Evolutionary conservation across 1,140 invertebrate species (phyloP), one percentile per base, ranked within the genome.

Genomic region (Zaprionus vittiger): DNA sequence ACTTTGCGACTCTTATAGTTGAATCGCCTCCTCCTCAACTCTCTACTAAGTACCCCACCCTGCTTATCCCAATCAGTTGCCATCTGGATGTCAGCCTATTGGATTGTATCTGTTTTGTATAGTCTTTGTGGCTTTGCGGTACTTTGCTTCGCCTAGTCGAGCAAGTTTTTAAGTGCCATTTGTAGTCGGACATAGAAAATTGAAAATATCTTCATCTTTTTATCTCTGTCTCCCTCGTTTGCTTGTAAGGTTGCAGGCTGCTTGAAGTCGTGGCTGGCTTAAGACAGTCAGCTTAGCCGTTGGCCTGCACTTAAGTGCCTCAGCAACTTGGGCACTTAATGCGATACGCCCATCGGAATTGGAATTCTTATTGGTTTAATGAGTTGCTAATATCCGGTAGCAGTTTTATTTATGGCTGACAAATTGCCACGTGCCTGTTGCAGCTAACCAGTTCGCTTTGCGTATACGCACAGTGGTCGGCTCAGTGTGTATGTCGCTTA

Each of bases 391-490:
- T 64, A 17, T n/a, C 17, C 26, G 31, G 14, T 59, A 20, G 37
- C 6, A 38, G 20, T 24, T 65, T 38, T 59, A 60, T 56, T 56
- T 71, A 59, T 59, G 15, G 24, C 65, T 26, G 26, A 5, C 47
- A 52, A 59, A 64, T 44, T 76, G 54, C 41, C 59, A 64, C 55
- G 44, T 55, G 68, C 68, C 61, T 56, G 57, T 55, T 47, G 72
- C 71, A 52, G 60, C 28, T 5, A 57, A 57, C 28, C 49, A 49
- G 28, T 24, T 17, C 54, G 17, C 20, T 56, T 80, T 80, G 81
- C 84, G 77, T 83, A 86, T 87, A 86, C 83, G 83, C 80, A 73
- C 57, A 47, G 74, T 38, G 28, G 28, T 31, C 7, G 7, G 28
- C 28, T 9, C 28, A 62, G 52, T 55, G 49, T 72, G 54, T 28